Conservation (phyloP, 2,797 vertebrate species). For the Denticeps clupeoides region DNA sequence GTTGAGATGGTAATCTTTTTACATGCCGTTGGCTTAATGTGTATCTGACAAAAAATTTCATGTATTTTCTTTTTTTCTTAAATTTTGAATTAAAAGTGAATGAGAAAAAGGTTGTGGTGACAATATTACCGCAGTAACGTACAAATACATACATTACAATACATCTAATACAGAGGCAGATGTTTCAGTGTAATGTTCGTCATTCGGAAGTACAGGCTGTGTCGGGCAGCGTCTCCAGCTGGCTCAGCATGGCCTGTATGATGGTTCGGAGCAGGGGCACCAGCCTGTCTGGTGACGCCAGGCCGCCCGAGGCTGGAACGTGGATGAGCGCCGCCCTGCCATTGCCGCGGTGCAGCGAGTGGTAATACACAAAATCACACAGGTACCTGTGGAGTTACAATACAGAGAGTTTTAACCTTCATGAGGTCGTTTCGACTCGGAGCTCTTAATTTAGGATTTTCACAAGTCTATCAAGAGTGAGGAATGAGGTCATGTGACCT, state of each 20-base stretch:
- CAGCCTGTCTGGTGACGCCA: constrained; percentile 44
- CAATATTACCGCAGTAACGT: too few species aligned
- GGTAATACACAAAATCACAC: constrained; percentile 72
- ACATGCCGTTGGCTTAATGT: constrained; percentile 68
- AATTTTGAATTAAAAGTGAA: constrained; percentile 62
- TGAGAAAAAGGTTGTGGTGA: constrained; percentile 42
- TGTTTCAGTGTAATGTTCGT: too few species aligned
- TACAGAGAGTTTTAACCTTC: neutral
- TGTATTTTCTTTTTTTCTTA: constrained; percentile 60
- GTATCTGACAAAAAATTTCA: constrained; percentile 59
- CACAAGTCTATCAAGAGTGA: too few species aligned
- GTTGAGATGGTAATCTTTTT: constrained; percentile 67
- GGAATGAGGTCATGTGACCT: too few species aligned
- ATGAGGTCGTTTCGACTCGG: neutral
- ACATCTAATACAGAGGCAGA: too few species aligned
- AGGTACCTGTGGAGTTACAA: constrained; percentile 51
- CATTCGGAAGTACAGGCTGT: neutral
- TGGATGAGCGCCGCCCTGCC: constrained; percentile 64
- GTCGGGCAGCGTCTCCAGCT: constrained; percentile 26
- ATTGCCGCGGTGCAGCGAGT: constrained; percentile 57
- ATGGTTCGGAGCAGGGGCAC: constrained; percentile 57
- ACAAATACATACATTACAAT: too few species aligned
- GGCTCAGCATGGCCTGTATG: constrained; percentile 39
- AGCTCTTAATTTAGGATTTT: too few species aligned
- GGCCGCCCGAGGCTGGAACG: constrained; percentile 48